phyloP scores from a whole-genome alignment of 2,888 invertebrate genomes.

The Apomyelois bistriatella region DNA sequence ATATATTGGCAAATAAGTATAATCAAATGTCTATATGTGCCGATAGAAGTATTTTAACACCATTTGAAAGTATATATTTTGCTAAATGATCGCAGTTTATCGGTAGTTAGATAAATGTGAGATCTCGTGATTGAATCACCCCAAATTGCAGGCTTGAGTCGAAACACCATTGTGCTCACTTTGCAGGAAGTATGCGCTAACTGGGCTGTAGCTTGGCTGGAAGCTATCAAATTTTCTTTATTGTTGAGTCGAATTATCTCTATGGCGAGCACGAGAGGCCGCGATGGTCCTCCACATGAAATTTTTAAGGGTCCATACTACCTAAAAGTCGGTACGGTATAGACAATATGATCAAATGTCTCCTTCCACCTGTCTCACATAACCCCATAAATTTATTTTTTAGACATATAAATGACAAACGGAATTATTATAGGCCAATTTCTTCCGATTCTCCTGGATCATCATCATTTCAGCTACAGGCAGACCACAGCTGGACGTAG shows the following conservation, averaged over 20 bases:
- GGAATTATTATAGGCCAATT: no score
- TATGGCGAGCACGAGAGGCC: background rate
- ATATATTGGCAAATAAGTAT: no score
- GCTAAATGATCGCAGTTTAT: slow-evolving; percentile 8
- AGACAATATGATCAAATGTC: no score
- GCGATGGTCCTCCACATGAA: no score
- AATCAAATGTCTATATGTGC: background rate
- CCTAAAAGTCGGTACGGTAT: no score
- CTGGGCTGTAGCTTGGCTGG: slow-evolving; percentile 23
- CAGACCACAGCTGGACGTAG: no score
- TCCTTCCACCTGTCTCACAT: no score
- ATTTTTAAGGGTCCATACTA: no score
- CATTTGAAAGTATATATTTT: slow-evolving; percentile 5
- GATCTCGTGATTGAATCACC: slow-evolving; percentile 45
- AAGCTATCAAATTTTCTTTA: background rate
- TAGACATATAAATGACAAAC: no score
- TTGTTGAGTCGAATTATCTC: background rate
- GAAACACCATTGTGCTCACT: slow-evolving; percentile 17
- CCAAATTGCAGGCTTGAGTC: slow-evolving; percentile 45
- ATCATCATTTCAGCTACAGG: no score
- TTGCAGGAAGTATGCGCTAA: slow-evolving; percentile 34
- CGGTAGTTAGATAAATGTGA: slow-evolving; percentile 8
- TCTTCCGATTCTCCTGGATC: no score
- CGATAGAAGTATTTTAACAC: background rate
- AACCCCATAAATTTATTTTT: no score